Evolutionary conservation across 2,888 invertebrate species (phyloP).

Genomic region (Podabrus alpinus): DNA sequence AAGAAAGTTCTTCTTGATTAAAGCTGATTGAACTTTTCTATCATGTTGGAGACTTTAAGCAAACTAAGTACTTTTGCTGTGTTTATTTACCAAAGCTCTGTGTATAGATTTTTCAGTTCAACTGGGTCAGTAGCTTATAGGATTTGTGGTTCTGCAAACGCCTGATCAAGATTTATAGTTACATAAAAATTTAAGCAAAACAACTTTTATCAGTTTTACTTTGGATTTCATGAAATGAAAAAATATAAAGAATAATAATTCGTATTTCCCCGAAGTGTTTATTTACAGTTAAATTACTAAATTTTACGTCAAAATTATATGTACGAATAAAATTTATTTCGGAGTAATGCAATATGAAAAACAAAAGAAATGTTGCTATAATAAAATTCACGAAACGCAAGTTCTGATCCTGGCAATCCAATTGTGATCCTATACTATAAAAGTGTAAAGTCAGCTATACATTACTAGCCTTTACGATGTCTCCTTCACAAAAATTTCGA

Average conservation of each 20-base stretch:
- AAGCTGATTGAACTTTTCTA: background rate
- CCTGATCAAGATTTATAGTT: background rate
- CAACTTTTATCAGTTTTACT: background rate
- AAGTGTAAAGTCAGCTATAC: conserved; percentile 35
- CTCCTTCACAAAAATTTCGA: conserved; percentile 25
- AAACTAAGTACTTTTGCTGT: background rate
- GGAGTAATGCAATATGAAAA: conserved; percentile 7
- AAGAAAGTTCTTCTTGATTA: background rate
- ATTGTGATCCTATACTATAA: conserved; percentile 31
- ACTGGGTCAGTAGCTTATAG: background rate
- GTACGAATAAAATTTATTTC: background rate
- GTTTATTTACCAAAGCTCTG: background rate
- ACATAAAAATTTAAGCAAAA: background rate
- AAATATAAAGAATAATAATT: background rate
- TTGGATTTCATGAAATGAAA: background rate
- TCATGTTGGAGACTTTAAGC: background rate
- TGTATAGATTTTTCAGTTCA: background rate
- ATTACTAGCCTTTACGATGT: conserved; percentile 34
- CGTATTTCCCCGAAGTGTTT: background rate
- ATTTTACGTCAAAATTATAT: background rate
- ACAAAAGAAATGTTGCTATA: conserved; percentile 11
- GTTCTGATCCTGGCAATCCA: conserved; percentile 26
- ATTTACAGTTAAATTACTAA: background rate
- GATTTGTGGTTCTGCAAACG: background rate
- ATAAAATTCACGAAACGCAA: conserved; percentile 23